Conservation (phyloP, 2,113 vertebrate species). For the Leptocoma aspasia region DNA sequence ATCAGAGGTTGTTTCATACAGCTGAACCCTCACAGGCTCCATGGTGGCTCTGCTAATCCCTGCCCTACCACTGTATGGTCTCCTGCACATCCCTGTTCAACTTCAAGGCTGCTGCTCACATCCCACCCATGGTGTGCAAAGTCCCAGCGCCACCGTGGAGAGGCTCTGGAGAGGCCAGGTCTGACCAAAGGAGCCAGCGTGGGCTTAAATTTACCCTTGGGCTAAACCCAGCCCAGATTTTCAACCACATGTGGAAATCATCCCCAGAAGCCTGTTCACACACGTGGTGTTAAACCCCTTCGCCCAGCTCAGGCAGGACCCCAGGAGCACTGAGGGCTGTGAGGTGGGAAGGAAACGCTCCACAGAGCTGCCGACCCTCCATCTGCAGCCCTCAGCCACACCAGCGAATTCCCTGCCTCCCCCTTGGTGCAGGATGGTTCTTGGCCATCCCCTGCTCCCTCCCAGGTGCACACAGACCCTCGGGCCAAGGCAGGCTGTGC, state of each 20-base stretch:
- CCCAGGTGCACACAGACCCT: accelerated
- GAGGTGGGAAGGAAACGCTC: neutral
- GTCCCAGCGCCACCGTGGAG: accelerated
- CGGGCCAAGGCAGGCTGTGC: neutral
- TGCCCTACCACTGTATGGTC: neutral
- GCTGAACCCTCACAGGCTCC: neutral
- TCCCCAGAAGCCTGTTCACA: neutral
- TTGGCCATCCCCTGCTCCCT: neutral
- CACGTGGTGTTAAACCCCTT: accelerated
- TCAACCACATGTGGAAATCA: neutral
- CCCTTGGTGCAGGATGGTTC: too few relatives aligned
- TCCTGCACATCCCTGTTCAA: neutral
- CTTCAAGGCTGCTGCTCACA: neutral
- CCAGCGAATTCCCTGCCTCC: neutral
- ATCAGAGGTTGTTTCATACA: neutral
- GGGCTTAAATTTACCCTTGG: neutral
- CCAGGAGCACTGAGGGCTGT: accelerated
- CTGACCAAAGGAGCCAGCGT: accelerated
- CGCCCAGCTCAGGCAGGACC: neutral
- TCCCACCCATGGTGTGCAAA: neutral
- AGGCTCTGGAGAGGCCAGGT: neutral
- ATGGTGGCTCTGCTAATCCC: neutral
- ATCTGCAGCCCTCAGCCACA: accelerated
- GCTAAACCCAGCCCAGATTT: neutral
- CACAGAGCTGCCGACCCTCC: neutral